Base-by-base conservation (phyloP, 2,113 vertebrate species). In the Camelus dromedarius region DNA sequence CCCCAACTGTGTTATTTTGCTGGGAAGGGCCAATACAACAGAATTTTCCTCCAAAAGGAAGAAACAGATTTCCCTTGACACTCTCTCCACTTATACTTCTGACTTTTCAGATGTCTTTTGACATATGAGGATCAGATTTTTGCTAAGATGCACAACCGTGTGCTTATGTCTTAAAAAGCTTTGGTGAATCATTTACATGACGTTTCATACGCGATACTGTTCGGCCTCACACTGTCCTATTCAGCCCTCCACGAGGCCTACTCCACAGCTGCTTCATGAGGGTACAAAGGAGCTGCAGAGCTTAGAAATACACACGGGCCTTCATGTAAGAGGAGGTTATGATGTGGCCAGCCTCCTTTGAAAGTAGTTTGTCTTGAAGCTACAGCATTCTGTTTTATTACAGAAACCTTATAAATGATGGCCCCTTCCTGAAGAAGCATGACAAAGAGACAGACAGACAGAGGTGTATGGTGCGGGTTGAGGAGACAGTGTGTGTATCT, bases 101-200 rank as follows among this genome's bases (percentile, higher is more conserved):
- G 90, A 87, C 91, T 92, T 89, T 81, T 84, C 93, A 32, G 28
- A 67, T 35, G 62, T 89, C 30, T 42, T 42, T 42, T 42, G 38
- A 42, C 38, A 42, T 42, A 42, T 58, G 42, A 38, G 67, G 81
- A 84, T 92, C 81, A 67, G 22, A 62, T 66, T 90, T 93, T 82
- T 73, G 88, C 85, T 56, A 92, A 84, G 80, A 86, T 20, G 83
- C n/a, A 86, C 60, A 94, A 76, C 46, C 7, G 18, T 7, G 18
- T 20, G 72, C 46, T 76, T 83, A 58, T 3, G 26, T 22, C 72
- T 81, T 88, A 62, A 89, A 89, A 73, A 73, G 60, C 30, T 54
- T 20, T 58, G 35, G 70, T 13, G 76, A 84, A 54, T 87, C 96
- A 87, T 18, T 95, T 32, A 85, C 60, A 35, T 6, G 56, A 56